Percentiles rank a stretch among this genome's conserved stretches.
Evolutionary conservation across 1,140 invertebrate genomes (phyloP).

Genomic region (Chironomus tepperi): DNA sequence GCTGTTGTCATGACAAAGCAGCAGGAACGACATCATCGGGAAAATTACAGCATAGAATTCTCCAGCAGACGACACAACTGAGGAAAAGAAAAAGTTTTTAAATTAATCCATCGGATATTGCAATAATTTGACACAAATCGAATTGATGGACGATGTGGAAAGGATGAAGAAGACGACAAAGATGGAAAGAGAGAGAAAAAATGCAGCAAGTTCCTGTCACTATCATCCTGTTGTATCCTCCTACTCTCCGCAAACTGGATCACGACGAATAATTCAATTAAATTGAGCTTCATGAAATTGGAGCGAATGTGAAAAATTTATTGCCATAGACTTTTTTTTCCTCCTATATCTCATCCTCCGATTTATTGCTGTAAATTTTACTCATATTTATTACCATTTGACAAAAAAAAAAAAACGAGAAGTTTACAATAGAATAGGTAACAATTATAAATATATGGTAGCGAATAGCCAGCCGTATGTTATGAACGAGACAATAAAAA

Average conservation of each 20-base stretch:
- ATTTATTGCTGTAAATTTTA: neutral
- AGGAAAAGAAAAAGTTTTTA: neutral
- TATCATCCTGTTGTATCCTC: conserved; percentile 11
- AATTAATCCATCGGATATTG: conserved; percentile 13
- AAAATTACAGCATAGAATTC: neutral
- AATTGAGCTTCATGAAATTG: neutral
- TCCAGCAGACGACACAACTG: neutral
- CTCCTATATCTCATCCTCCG: neutral
- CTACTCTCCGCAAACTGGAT: neutral
- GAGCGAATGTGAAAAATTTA: neutral
- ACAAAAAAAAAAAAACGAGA: neutral
- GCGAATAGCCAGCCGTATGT: neutral
- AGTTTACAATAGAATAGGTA: neutral
- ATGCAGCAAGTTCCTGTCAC: neutral
- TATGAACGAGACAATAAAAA: too few species aligned
- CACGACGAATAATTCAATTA: conserved; percentile 8
- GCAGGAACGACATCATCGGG: neutral
- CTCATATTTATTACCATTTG: neutral
- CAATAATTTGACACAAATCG: conserved; percentile 13
- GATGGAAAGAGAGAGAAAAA: neutral
- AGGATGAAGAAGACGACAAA: too few species aligned
- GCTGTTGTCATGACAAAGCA: neutral
- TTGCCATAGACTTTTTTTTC: neutral
- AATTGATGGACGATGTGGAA: conserved; percentile 12
- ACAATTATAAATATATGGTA: neutral